phyloP scores from a whole-genome alignment of 2,888 invertebrate genomes.

The Lepeophtheirus nordmannii region DNA sequence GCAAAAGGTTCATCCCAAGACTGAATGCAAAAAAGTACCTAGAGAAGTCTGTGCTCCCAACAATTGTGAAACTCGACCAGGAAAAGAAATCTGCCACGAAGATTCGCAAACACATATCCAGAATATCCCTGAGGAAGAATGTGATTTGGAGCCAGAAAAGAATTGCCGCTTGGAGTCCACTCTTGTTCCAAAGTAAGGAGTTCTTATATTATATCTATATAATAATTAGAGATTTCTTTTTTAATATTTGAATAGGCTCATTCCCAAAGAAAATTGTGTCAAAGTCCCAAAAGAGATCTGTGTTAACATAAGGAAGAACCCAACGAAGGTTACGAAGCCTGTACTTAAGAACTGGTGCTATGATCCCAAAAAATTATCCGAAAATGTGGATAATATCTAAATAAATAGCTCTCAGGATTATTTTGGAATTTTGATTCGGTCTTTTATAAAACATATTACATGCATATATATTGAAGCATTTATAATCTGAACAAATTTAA shows the following conservation, averaged over 20 bases:
- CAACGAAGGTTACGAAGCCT: neutral
- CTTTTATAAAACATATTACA: too few relatives aligned
- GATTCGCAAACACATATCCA: neutral
- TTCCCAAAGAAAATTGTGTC: constrained; percentile 6
- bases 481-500: too few relatives aligned
- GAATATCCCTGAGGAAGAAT: neutral
- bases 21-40: constrained; percentile 7
- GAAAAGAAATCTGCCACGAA: neutral
- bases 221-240: neutral
- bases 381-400: too few relatives aligned
- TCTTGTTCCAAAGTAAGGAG: constrained; percentile 1
- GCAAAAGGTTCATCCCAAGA: constrained; percentile 3
- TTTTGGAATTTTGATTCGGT: too few relatives aligned
- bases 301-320: constrained; percentile 8
- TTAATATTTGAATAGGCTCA: neutral
- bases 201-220: neutral
- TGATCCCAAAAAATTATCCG: neutral
- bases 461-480: too few relatives aligned
- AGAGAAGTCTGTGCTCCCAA: constrained; percentile 4
- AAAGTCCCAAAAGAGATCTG: constrained; percentile 16
- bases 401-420: too few relatives aligned
- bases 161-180: neutral
- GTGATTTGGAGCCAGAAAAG: constrained; percentile 4
- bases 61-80: neutral
- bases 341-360: constrained; percentile 3